These are phyloP conservation scores for Mionectes macconnelli DNA, from an alignment of 2,113 vertebrate genomes.

Conservation along the genomic window DNA sequence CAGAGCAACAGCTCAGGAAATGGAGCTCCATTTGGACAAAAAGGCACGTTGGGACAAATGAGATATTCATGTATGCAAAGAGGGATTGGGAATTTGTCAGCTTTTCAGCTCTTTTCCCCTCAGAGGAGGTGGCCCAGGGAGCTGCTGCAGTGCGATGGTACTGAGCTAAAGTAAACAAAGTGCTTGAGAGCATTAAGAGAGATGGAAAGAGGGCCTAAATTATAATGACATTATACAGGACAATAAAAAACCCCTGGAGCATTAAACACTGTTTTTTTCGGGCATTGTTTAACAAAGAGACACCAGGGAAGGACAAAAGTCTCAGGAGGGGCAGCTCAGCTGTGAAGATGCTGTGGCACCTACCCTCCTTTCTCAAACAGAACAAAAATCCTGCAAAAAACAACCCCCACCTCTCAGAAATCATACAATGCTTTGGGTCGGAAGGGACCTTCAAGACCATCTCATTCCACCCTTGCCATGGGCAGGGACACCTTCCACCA, in stretches of 20 bases:
- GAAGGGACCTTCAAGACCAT: neutral
- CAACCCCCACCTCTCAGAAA: neutral
- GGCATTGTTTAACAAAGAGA: neutral
- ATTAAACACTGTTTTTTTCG: neutral
- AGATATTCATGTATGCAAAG: slow-evolving; percentile 6
- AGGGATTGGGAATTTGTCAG: neutral
- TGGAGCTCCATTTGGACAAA: neutral
- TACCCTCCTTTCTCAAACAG: neutral
- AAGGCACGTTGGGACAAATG: neutral
- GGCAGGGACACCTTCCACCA: rapidly evolving
- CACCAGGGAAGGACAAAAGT: neutral
- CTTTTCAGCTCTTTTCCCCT: neutral
- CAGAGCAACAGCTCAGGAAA: neutral
- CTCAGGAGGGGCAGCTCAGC: neutral
- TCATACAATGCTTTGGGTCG: neutral
- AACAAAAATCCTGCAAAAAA: neutral
- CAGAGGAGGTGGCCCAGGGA: neutral
- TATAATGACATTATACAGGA: neutral
- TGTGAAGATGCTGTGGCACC: neutral
- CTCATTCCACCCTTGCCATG: neutral
- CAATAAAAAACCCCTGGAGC: neutral
- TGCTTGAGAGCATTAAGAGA: neutral
- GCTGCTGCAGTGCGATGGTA: neutral
- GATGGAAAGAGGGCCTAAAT: neutral
- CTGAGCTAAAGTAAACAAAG: neutral